Evolutionary conservation across 2,888 invertebrate species (phyloP).

Genomic region (Ectobius pallidus): DNA sequence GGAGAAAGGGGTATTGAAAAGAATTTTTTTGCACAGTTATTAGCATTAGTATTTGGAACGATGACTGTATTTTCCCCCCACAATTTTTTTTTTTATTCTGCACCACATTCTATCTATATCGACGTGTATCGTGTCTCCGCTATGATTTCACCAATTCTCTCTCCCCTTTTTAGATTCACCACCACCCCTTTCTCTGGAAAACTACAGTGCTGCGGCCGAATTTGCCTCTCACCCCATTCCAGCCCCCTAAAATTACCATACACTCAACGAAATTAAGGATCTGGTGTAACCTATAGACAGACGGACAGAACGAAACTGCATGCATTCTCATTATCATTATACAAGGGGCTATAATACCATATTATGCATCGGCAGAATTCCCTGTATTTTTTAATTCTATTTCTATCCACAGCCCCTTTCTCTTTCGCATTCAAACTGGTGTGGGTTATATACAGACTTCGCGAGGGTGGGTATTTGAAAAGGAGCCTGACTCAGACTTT

Average conservation of each 20-base stretch:
- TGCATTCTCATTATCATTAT: constrained; percentile 34
- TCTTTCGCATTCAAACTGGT: background rate
- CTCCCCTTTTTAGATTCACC: background rate
- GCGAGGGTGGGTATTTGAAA: constrained; percentile 26
- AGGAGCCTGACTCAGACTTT: constrained; percentile 25
- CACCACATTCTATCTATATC: constrained; percentile 16
- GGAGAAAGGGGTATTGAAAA: background rate
- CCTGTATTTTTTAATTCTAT: constrained; percentile 25
- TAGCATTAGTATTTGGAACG: constrained; percentile 9
- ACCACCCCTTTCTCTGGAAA: constrained; percentile 26
- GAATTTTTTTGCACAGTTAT: constrained; percentile 12
- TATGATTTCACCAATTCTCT: constrained; percentile 30
- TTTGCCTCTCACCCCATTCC: background rate
- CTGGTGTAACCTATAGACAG: constrained; percentile 11
- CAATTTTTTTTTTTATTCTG: background rate
- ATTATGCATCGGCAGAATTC: constrained; percentile 35
- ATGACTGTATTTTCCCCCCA: background rate
- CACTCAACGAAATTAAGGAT: constrained; percentile 39
- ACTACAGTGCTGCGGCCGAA: background rate
- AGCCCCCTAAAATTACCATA: constrained; percentile 33
- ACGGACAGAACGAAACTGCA: constrained; percentile 33
- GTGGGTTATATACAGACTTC: background rate
- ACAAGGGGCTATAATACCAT: constrained; percentile 29
- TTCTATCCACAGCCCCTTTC: constrained; percentile 30
- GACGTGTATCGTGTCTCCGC: constrained; percentile 1